These are phyloP conservation scores for Pyrochroa serraticornis DNA, from an alignment of 2,888 invertebrate genomes.

Conservation along the genomic window DNA sequence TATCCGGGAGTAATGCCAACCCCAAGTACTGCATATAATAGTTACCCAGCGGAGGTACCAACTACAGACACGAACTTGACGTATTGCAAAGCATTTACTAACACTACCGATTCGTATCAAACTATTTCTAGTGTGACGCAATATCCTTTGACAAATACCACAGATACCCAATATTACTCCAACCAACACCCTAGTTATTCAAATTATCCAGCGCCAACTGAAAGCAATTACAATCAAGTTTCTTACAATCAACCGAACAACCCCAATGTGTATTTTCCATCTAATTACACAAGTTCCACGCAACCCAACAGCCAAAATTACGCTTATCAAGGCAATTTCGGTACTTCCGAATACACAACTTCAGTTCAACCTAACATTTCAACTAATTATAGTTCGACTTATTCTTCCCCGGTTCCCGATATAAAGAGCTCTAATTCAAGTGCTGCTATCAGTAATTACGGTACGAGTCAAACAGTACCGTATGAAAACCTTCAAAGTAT, in stretches of 20 bases:
- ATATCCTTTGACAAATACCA: slow-evolving; percentile 2
- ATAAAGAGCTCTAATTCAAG: slow-evolving; percentile 32
- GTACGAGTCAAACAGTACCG: slow-evolving; percentile 6
- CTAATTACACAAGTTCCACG: slow-evolving; percentile 32
- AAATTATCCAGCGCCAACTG: neutral
- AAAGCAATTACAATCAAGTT: neutral
- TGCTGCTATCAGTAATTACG: slow-evolving; percentile 12
- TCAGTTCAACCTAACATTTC: slow-evolving; percentile 37
- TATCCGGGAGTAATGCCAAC: too few relatives aligned
- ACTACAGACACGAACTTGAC: slow-evolving; percentile 1
- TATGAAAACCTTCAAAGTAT: neutral
- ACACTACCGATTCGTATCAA: slow-evolving; percentile 42
- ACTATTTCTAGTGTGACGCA: slow-evolving; percentile 38
- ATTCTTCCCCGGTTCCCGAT: slow-evolving; percentile 41
- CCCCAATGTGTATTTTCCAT: slow-evolving; percentile 42
- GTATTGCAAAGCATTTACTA: slow-evolving; percentile 27
- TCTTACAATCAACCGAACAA: slow-evolving; percentile 7
- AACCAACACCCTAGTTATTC: neutral
- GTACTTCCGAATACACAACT: slow-evolving; percentile 38
- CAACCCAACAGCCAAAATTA: slow-evolving; percentile 2
- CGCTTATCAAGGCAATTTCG: neutral
- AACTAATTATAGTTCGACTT: slow-evolving; percentile 35
- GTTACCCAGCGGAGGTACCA: neutral
- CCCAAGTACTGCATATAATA: too few relatives aligned
- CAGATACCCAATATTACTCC: slow-evolving; percentile 1